These are phyloP conservation scores for Phyllotis vaccarum DNA, from an alignment of 2,797 vertebrate species.

Conservation along the genomic window DNA sequence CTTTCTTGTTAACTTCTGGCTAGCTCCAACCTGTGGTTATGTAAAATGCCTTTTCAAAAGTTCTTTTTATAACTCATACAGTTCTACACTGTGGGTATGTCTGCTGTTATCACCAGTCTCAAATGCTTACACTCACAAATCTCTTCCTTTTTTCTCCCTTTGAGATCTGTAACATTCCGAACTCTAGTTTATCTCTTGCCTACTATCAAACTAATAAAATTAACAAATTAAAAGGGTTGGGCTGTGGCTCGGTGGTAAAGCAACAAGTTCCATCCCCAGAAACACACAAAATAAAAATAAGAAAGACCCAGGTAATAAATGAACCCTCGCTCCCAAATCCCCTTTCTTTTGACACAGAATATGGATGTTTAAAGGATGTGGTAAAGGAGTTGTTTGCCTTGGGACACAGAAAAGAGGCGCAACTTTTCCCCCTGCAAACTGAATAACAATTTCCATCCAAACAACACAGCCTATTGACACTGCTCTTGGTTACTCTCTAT, in stretches of 20 bases:
- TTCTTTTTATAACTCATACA: neutral
- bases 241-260: neutral
- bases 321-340: neutral
- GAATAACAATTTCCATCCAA: neutral
- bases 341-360: neutral
- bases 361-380: neutral
- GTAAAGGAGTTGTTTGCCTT: neutral
- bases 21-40: conserved; percentile 17
- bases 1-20: neutral
- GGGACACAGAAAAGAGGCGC: neutral
- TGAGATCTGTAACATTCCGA: conserved; percentile 26
- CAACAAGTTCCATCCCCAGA: neutral
- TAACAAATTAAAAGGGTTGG: neutral
- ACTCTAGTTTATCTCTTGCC: conserved; percentile 18
- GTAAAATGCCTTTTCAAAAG: neutral
- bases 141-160: neutral
- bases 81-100: neutral
- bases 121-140: conserved; percentile 11
- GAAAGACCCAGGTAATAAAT: neutral
- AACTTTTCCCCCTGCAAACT: neutral
- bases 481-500: neutral
- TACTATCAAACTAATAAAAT: conserved; percentile 38
- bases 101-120: neutral
- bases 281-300: neutral
- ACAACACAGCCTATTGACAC: neutral